Evolutionary conservation across 2,888 invertebrate species (phyloP).

Genomic region (Sericinus montela): DNA sequence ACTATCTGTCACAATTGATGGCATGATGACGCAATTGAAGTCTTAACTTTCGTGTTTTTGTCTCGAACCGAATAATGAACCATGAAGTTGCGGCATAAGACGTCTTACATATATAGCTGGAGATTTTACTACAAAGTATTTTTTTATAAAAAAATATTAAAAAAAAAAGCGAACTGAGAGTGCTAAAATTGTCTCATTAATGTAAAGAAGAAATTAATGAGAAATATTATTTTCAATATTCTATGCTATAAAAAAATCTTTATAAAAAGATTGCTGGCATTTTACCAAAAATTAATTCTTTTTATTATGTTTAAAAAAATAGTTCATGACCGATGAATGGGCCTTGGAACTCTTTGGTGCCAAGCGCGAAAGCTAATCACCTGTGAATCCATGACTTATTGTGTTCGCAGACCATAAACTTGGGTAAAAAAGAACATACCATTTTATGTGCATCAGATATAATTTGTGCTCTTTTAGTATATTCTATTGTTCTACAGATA

Average conservation of each 20-base stretch:
- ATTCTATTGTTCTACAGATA: background rate
- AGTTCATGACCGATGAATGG: background rate
- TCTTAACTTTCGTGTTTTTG: background rate
- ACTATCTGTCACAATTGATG: conserved; percentile 4
- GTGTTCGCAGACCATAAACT: background rate
- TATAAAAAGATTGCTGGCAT: too few relatives aligned
- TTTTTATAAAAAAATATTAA: too few relatives aligned
- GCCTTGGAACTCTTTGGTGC: conserved; percentile 4
- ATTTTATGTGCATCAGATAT: background rate
- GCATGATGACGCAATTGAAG: background rate
- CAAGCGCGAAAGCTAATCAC: background rate
- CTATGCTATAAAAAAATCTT: too few relatives aligned
- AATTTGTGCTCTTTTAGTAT: background rate
- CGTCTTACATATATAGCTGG: too few relatives aligned
- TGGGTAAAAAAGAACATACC: background rate
- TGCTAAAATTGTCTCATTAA: too few relatives aligned
- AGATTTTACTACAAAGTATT: too few relatives aligned
- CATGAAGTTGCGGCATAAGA: too few relatives aligned
- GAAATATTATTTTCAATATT: too few relatives aligned
- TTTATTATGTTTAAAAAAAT: too few relatives aligned
- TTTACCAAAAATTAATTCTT: too few relatives aligned
- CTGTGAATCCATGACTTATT: conserved; percentile 9
- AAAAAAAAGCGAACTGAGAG: too few relatives aligned
- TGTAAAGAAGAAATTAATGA: too few relatives aligned
- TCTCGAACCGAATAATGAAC: background rate